Evolutionary conservation across 2,113 vertebrate species (phyloP), one percentile per base, ranked within the genome.

Genomic region (Myrmophylax atrothorax): DNA sequence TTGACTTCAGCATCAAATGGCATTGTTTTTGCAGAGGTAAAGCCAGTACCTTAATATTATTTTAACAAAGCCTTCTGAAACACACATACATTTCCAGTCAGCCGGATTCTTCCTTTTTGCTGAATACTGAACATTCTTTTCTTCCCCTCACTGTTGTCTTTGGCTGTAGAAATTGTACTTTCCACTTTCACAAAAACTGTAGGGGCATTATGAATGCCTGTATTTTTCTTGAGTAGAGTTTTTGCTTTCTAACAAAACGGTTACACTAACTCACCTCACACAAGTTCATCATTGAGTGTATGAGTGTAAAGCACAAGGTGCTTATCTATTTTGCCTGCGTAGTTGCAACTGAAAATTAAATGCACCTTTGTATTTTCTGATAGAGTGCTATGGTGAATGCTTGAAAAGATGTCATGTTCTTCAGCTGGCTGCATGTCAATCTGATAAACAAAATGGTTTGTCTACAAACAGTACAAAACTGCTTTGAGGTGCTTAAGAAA

Each of bases 41-140:
- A 94, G 77, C 84, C 42, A 72, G 44, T n/a, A 78, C 89, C 95
- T 96, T 97, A 90, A 95, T 87, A 74, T 96, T 95, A 79, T 95
- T 97, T 91, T 96, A 94, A 87, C 77, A 93, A 95, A 93, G n/a
- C 87, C 84, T 92, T 96, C 85, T 97, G 93, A 95, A 95, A 94
- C 94, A 95, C 92, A 94, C 91, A 88, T 94, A 74, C 63, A 95
- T 98, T 97, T 96, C 95, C 95, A 97, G 91, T 97, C 97, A 97
- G 96, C 96, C 90, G 24, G 92, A 97, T 97, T 97, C 97, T 97
- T 98, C 96, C 96, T 97, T 98, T 97, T 96, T 94, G 97, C 97
- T 94, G 95, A 97, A 97, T 98, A 94, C 93, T 96, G 91, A 97
- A 95, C 98, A 98, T 98, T 98, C 97, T 97, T 98, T 97, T 97